Percentiles rank a stretch among this genome's conserved stretches.
Evolutionary conservation across 2,797 vertebrate genomes (phyloP).

Genomic region (Otus scops): DNA sequence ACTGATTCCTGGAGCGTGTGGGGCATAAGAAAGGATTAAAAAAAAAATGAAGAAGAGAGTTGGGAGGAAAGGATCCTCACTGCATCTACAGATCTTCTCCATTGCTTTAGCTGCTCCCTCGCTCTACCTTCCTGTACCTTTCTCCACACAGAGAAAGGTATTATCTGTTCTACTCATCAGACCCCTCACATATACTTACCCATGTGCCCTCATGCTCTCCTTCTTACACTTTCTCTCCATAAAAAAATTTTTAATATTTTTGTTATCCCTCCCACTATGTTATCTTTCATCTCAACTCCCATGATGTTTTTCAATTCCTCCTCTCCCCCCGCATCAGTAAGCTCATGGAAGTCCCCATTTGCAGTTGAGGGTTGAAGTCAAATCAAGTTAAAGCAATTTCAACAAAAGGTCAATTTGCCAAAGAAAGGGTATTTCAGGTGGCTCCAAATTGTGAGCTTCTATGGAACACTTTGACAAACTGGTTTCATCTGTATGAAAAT

Average conservation of each 20-base stretch:
- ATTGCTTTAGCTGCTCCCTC: not conserved
- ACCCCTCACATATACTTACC: not conserved
- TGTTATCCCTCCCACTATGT: not conserved
- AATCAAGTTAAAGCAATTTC: not conserved
- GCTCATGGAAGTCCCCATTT: not conserved
- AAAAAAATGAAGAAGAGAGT: not conserved
- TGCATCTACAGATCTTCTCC: not conserved
- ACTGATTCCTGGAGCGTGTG: not conserved
- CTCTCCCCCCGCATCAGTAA: not conserved
- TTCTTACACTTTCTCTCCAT: not conserved
- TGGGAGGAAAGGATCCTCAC: not conserved
- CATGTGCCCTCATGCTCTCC: not conserved
- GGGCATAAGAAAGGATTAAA: not conserved
- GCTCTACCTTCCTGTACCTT: not conserved
- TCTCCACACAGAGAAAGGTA: not conserved
- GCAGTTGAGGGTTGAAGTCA: not conserved
- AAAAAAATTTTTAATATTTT: not conserved
- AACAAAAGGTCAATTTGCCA: not conserved
- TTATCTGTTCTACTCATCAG: not conserved
- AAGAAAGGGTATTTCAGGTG: not conserved
- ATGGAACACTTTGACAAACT: not conserved
- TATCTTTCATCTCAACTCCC: not conserved
- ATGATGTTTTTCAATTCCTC: not conserved
- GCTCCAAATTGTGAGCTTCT: not conserved
- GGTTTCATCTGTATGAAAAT: not conserved